Evolutionary conservation across 2,113 vertebrate species (phyloP).

Genomic region (Sebastes fasciatus): DNA sequence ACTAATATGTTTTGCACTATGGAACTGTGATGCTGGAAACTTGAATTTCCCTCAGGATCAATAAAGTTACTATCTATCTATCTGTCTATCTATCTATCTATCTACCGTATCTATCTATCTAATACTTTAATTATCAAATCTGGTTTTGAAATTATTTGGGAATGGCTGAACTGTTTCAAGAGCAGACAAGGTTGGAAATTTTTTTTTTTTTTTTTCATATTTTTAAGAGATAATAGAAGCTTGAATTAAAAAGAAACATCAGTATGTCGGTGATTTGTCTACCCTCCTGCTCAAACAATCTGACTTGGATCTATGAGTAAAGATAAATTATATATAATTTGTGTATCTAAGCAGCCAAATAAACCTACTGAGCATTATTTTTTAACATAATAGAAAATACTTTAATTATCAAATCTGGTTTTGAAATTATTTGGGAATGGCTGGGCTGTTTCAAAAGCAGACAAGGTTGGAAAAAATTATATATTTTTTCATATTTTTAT

Average conservation of each 20-base stretch:
- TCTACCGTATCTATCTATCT: too few species aligned
- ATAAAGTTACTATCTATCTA: too few species aligned
- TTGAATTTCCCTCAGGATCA: too few species aligned
- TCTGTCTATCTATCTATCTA: too few species aligned
- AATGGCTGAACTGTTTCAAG: background rate
- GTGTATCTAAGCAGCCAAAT: too few species aligned
- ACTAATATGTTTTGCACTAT: too few species aligned
- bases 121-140: background rate
- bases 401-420: background rate
- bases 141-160: background rate
- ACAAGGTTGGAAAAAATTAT: background rate
- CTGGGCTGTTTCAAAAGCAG: background rate
- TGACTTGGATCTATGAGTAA: background rate
- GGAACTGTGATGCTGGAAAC: too few species aligned
- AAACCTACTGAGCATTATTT: background rate
- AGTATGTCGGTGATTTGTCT: background rate
- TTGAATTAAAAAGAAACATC: background rate
- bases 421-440: background rate
- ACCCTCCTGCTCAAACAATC: background rate
- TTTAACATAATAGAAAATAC: background rate
- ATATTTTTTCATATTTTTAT: background rate
- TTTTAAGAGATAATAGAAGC: background rate
- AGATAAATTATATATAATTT: too few species aligned
- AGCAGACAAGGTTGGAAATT: background rate
- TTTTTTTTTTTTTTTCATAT: background rate